These are phyloP conservation scores for Camelus bactrianus DNA, from an alignment of 2,113 vertebrate genomes.

Conservation along the genomic window DNA sequence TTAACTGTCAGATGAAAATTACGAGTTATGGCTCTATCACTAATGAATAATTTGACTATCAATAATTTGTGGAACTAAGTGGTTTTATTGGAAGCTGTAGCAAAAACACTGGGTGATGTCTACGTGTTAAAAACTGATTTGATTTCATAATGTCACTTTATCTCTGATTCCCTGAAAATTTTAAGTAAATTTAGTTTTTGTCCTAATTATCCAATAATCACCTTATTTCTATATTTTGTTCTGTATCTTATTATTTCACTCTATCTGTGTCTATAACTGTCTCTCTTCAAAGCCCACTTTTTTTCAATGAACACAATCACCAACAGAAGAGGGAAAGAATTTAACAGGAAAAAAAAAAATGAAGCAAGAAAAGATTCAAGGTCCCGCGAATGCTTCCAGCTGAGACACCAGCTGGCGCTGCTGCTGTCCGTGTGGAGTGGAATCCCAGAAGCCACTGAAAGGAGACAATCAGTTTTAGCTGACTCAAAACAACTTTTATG, in stretches of 20 bases:
- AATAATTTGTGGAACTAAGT: not conserved
- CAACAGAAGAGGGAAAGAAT: conserved; percentile 30
- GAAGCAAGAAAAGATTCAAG: conserved; percentile 59
- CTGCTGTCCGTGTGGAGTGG: conserved; percentile 73
- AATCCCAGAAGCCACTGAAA: conserved; percentile 77
- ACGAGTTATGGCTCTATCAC: not conserved
- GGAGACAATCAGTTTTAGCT: conserved; percentile 80
- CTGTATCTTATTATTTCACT: conserved; percentile 28
- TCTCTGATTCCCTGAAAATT: conserved; percentile 42
- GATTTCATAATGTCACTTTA: conserved; percentile 6
- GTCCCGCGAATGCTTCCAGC: conserved; percentile 78
- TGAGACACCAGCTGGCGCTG: conserved; percentile 76
- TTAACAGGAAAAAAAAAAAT: conserved; percentile 64
- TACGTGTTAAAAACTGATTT: not conserved
- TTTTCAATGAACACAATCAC: conserved; percentile 74
- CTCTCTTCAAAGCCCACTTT: conserved; percentile 46
- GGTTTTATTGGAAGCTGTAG: not conserved
- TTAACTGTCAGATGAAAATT: not conserved
- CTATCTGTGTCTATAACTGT: not conserved
- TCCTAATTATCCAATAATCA: not conserved
- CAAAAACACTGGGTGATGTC: not conserved
- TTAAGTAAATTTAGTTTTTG: not conserved
- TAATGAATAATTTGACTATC: not conserved
- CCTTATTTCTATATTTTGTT: conserved; percentile 1
- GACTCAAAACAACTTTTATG: conserved; percentile 77